Base-by-base conservation (phyloP, 2,888 invertebrate genomes). In the Imbricaverruca yamaguchii region DNA sequence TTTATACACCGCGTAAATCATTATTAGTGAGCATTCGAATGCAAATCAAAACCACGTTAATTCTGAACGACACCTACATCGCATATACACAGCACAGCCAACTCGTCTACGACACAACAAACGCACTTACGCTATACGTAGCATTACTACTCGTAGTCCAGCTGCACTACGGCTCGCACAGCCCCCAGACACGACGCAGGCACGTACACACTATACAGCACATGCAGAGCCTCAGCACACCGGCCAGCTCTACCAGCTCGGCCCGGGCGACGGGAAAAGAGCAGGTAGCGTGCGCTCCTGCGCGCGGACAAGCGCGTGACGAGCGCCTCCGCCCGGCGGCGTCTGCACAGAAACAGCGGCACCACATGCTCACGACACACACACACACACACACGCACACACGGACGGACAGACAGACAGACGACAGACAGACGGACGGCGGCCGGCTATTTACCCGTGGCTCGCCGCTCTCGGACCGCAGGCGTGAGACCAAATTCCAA, bases 401-500 rank as follows among this genome's bases (percentile, higher is more conserved):
- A 63, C 63, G 6, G 15, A 0, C 63, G 12, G 21, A 15, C 63
- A 18, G 18, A 21, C 63, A 23, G 67, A 67, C 67, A 25, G 25
- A 65, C 65, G 25, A 65, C 65, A 65, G n/a, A 23, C 67, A 15
- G 12, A 59, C 59, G 7, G 59, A 11, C 59, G 59, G 59, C 59
- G 59, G 59, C 65, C 10, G 65, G 53, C 15, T 74, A 74, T 53
- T 74, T 74, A 74, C 74, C 74, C 74, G 55, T 6, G 74, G 55
- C 55, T 21, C 53, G 18, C 74, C 74, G 74, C 53, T 18, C 53
- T 74, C 74, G 55, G 53, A 18, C 74, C 21, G 74, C 53, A 55
- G 74, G 9, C 74, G 74, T 21, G 74, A 74, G 0, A 74, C 74
- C 74, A 74, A 74, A 74, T 55, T 74, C 74, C 74, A 74, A 74